phyloP scores from a whole-genome alignment of 1,140 invertebrate species.

The Papilio aristodemus region DNA sequence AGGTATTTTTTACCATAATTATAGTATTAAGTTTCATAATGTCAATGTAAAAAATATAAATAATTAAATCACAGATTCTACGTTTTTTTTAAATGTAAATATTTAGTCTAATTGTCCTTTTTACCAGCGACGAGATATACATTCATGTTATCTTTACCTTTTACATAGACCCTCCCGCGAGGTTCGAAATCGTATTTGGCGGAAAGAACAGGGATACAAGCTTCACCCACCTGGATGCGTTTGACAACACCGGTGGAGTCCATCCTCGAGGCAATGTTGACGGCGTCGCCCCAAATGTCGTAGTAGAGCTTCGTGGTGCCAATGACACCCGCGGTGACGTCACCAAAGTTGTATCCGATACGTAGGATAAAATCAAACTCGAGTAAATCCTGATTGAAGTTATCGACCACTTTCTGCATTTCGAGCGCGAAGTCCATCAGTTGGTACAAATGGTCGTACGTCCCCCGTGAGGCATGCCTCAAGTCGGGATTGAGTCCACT shows the following conservation, averaged over 20 bases:
- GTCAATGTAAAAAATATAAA: slow-evolving; percentile 64
- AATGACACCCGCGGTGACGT: slow-evolving; percentile 97
- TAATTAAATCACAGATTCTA: slow-evolving; percentile 80
- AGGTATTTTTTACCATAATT: slow-evolving; percentile 52
- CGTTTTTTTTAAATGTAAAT: slow-evolving; percentile 58
- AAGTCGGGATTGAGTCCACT: slow-evolving; percentile 93
- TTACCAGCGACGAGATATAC: slow-evolving; percentile 88
- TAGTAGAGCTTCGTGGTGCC: slow-evolving; percentile 98
- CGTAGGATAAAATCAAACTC: slow-evolving; percentile 96
- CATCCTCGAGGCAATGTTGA: slow-evolving; percentile 98
- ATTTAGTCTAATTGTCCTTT: slow-evolving; percentile 57
- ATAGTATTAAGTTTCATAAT: slow-evolving; percentile 54
- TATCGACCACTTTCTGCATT: slow-evolving; percentile 91
- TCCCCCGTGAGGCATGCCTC: slow-evolving; percentile 82
- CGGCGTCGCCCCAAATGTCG: slow-evolving; percentile 99
- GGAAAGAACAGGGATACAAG: slow-evolving; percentile 85
- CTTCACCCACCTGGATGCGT: slow-evolving; percentile 91
- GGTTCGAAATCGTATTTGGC: slow-evolving; percentile 89
- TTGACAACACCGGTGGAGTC: slow-evolving; percentile 94
- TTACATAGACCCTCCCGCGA: slow-evolving; percentile 94
- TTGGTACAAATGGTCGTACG: slow-evolving; percentile 90
- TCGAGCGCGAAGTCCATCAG: slow-evolving; percentile 94
- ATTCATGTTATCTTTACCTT: slow-evolving; percentile 97
- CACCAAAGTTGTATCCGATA: slow-evolving; percentile 91
- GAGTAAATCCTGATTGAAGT: slow-evolving; percentile 93